These are phyloP conservation scores for Trachops cirrhosus DNA, from an alignment of 2,797 vertebrate species.

Conservation along the genomic window DNA sequence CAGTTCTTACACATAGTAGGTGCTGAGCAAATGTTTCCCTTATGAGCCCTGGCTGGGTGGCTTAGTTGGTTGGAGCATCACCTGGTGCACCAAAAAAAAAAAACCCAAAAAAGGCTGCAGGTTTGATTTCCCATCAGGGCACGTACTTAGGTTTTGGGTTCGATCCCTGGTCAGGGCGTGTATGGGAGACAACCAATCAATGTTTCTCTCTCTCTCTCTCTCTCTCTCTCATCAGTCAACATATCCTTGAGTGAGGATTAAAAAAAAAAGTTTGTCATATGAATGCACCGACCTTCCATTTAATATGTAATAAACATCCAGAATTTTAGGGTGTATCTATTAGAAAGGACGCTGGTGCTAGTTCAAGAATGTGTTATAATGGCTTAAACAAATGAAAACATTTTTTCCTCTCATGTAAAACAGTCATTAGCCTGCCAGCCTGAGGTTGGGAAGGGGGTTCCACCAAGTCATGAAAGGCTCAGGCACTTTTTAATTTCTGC, in stretches of 20 bases:
- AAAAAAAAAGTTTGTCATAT: background rate
- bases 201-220: background rate
- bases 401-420: background rate
- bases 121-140: background rate
- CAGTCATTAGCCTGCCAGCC: background rate
- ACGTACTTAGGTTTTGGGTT: background rate
- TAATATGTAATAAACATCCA: background rate
- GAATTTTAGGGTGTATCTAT: background rate
- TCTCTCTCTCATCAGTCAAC: background rate
- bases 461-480: background rate
- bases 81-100: background rate
- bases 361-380: background rate
- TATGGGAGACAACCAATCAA: background rate
- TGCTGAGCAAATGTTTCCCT: constrained; percentile 18
- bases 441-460: background rate
- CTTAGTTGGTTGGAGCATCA: background rate
- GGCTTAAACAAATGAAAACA: background rate
- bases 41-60: background rate
- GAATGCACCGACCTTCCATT: background rate
- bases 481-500: background rate
- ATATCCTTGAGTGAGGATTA: background rate
- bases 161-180: background rate
- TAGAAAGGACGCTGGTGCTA: background rate
- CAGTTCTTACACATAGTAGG: background rate
- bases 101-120: background rate